Percentiles rank a stretch among this genome's conserved stretches.
phyloP scores from a whole-genome alignment of 2,888 invertebrate genomes.

The Acleris cristana region DNA sequence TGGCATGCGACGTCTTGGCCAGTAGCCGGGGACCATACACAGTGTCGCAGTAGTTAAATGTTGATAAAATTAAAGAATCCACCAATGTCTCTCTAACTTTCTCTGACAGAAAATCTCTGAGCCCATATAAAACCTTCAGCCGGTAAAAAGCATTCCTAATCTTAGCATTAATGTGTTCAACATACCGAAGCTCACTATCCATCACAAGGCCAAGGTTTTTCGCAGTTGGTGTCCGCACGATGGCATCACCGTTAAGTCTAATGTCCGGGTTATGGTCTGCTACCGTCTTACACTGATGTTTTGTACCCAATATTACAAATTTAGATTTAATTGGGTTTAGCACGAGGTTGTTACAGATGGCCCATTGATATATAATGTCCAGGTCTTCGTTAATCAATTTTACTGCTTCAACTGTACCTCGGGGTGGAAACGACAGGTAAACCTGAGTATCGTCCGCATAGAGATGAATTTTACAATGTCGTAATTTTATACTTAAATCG shows the following conservation, averaged over 20 bases:
- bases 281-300: not conserved
- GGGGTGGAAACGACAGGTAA: not conserved
- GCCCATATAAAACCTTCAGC: too few species aligned
- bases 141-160: too few species aligned
- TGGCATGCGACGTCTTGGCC: slow-evolving; percentile 11
- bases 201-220: not conserved
- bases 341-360: not conserved
- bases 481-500: slow-evolving; percentile 18
- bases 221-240: not conserved
- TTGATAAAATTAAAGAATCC: not conserved
- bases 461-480: slow-evolving; percentile 31
- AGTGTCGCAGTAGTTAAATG: slow-evolving; percentile 1
- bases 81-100: not conserved
- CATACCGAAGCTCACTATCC: too few species aligned
- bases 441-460: slow-evolving; percentile 36
- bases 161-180: too few species aligned
- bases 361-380: not conserved
- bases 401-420: not conserved
- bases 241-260: not conserved
- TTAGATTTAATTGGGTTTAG: not conserved
- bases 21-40: slow-evolving; percentile 19
- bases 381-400: not conserved
- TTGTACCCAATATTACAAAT: not conserved
- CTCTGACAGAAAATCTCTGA: not conserved
- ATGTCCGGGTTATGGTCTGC: not conserved